Percentiles rank a stretch among this genome's conserved stretches.
Conservation (phyloP, 2,888 invertebrate genomes). For the Pachymerium ferrugineum region DNA sequence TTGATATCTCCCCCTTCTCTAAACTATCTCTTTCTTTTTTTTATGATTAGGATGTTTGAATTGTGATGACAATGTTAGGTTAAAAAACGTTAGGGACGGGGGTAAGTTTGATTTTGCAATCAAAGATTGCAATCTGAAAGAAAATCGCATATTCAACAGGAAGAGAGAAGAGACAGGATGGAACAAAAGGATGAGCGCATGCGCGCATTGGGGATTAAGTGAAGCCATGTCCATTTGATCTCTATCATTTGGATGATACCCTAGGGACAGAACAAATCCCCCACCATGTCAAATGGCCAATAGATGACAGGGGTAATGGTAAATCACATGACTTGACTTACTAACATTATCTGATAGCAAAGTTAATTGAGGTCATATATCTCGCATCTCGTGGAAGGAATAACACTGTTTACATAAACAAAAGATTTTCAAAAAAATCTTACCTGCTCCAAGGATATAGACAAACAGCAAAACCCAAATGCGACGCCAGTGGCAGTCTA, state of each 20-base stretch:
- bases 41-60: neutral
- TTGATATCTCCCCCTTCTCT: neutral
- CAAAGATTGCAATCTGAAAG: neutral
- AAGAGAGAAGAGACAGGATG: neutral
- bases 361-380: slow-evolving; percentile 9
- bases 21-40: neutral
- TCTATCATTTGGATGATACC: neutral
- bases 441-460: slow-evolving; percentile 5
- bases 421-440: neutral
- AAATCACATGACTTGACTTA: slow-evolving; percentile 3
- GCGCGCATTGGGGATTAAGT: slow-evolving; percentile 4
- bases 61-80: neutral
- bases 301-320: slow-evolving; percentile 8
- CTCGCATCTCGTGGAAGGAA: too few species aligned
- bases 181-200: slow-evolving; percentile 9
- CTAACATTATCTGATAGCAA: neutral
- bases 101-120: neutral
- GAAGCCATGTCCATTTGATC: slow-evolving; percentile 13
- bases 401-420: neutral
- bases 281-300: slow-evolving; percentile 4
- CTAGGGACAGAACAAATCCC: slow-evolving; percentile 3
- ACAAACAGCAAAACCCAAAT: neutral
- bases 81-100: neutral
- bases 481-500: neutral
- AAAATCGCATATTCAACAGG: slow-evolving; percentile 8